Percentiles rank a stretch among this genome's conserved stretches.
Evolutionary conservation across 2,888 invertebrate genomes (phyloP).

Genomic region (Chymomyza procnemis): DNA sequence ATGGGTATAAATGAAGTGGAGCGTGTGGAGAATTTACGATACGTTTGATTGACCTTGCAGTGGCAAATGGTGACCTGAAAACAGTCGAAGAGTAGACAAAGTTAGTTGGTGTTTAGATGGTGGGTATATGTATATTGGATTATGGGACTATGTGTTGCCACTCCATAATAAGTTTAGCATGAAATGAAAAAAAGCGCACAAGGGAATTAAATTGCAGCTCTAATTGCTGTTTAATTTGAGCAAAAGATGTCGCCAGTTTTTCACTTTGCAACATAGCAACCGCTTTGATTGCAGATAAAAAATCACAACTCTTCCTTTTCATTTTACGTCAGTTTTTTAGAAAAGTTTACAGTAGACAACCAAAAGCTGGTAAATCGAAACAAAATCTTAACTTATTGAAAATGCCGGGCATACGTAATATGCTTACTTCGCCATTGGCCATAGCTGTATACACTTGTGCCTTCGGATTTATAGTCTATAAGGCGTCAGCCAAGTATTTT

Average conservation of each 20-base stretch:
- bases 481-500: not conserved
- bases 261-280: no score
- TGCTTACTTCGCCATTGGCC: not conserved
- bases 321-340: not conserved
- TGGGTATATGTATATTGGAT: not conserved
- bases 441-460: not conserved
- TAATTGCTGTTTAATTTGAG: no score
- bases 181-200: no score
- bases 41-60: constrained; percentile 88
- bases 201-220: no score
- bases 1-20: constrained; percentile 80
- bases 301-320: no score
- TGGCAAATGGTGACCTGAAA: constrained; percentile 86
- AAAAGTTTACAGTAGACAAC: not conserved
- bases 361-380: not conserved
- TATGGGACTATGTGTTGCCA: not conserved
- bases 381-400: not conserved
- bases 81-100: not conserved
- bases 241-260: no score
- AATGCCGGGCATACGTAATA: not conserved
- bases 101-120: not conserved
- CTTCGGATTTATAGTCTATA: not conserved
- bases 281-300: no score
- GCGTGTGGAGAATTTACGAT: constrained; percentile 83
- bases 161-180: no score